phyloP scores from a whole-genome alignment of 2,797 vertebrate species.

The Sorex maritimensis region DNA sequence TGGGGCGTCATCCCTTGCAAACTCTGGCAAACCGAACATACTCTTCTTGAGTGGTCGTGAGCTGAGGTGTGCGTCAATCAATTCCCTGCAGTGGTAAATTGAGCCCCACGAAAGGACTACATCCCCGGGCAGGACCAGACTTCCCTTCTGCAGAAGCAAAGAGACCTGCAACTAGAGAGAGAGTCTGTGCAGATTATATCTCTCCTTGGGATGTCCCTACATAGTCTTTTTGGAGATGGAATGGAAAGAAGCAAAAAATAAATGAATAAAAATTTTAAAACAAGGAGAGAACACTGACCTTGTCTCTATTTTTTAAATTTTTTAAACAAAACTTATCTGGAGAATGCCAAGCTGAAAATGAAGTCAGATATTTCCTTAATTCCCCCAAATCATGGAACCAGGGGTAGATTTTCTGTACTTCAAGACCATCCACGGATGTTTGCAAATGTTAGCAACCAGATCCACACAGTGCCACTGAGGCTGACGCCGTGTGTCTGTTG shows the following conservation, averaged over 20 bases:
- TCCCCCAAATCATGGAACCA: not conserved
- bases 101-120: not conserved
- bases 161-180: no score
- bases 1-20: no score
- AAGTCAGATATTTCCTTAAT: not conserved
- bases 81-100: constrained; percentile 9
- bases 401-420: no score
- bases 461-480: not conserved
- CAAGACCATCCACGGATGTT: not conserved
- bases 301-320: not conserved
- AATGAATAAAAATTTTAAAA: not conserved
- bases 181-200: not conserved
- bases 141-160: not conserved
- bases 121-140: not conserved
- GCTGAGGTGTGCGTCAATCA: not conserved
- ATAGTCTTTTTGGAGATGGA: not conserved
- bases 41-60: not conserved
- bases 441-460: not conserved
- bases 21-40: no score
- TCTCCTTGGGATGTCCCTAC: not conserved
- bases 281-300: not conserved
- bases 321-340: not conserved
- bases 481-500: not conserved
- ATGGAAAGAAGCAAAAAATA: no score
- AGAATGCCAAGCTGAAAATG: constrained; percentile 14